These are phyloP conservation scores for Sebastes itinus DNA, from an alignment of 2,797 vertebrate species.

Conservation along the genomic window DNA sequence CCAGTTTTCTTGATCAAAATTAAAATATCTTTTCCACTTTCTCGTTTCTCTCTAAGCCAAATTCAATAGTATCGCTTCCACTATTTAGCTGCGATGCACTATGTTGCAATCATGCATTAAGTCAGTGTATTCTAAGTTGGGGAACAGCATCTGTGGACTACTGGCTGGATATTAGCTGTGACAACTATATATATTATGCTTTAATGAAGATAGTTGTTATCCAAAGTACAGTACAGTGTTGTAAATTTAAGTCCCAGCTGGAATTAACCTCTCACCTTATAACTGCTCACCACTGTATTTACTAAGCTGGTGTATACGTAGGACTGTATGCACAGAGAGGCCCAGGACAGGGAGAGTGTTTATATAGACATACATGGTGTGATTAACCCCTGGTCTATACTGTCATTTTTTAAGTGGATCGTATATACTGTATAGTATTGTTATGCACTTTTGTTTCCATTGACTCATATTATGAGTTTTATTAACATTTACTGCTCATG, in stretches of 20 bases:
- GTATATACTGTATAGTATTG: slow-evolving; percentile 68
- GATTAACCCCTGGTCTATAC: slow-evolving; percentile 57
- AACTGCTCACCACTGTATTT: slow-evolving; percentile 46
- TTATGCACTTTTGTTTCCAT: slow-evolving; percentile 75
- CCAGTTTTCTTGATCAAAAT: slow-evolving; percentile 29
- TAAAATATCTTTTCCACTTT: slow-evolving; percentile 42
- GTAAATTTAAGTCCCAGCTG: slow-evolving; percentile 44
- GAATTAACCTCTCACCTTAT: slow-evolving; percentile 41
- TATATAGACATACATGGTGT: slow-evolving; percentile 51
- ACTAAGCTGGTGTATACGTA: slow-evolving; percentile 46
- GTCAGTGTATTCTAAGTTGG: slow-evolving; percentile 44
- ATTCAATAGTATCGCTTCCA: slow-evolving; percentile 45
- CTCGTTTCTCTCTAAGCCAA: slow-evolving; percentile 48
- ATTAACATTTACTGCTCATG: slow-evolving; percentile 69
- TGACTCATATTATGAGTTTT: slow-evolving; percentile 54
- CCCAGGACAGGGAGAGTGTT: slow-evolving; percentile 30
- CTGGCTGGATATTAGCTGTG: slow-evolving; percentile 50
- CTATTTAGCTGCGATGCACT: slow-evolving; percentile 47
- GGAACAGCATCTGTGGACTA: slow-evolving; percentile 50
- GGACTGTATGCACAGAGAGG: slow-evolving; percentile 44
- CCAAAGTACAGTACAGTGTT: slow-evolving; percentile 64
- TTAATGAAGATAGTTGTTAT: slow-evolving; percentile 63
- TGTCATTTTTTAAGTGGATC: slow-evolving; percentile 62
- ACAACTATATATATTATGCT: slow-evolving; percentile 58
- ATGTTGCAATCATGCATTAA: slow-evolving; percentile 35